Percentiles rank a stretch among this genome's conserved stretches.
phyloP scores from a whole-genome alignment of 2,797 vertebrate genomes.

The Scyliorhinus canicula region DNA sequence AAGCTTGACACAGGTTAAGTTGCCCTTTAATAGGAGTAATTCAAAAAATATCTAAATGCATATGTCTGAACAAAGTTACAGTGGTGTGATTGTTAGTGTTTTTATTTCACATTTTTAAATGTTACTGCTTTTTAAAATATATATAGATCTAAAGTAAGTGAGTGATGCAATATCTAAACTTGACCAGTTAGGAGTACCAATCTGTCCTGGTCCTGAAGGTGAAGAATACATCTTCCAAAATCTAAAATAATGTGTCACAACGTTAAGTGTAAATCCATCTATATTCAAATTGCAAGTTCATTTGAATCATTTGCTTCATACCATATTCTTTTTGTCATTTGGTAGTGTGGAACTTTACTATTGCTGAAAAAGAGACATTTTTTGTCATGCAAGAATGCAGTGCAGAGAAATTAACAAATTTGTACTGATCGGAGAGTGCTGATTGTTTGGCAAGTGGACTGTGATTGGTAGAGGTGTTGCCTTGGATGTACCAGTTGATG shows the following conservation, averaged over 20 bases:
- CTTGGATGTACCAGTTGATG: too few species aligned
- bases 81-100: background rate
- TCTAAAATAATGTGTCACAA: background rate
- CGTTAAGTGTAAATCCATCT: background rate
- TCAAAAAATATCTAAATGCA: too few species aligned
- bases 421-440: too few species aligned
- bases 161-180: background rate
- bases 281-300: background rate
- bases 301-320: background rate
- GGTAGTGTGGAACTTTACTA: too few species aligned
- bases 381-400: too few species aligned
- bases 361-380: too few species aligned
- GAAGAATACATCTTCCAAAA: background rate
- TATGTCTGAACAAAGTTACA: background rate
- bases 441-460: too few species aligned
- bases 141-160: background rate
- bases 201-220: background rate
- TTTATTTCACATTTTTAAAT: background rate
- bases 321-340: background rate
- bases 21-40: too few species aligned
- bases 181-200: background rate
- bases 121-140: background rate
- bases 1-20: too few species aligned
- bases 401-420: too few species aligned
- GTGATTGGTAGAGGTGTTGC: too few species aligned